Conservation (phyloP, 2,113 vertebrate genomes). For the Archilochus colubris region DNA sequence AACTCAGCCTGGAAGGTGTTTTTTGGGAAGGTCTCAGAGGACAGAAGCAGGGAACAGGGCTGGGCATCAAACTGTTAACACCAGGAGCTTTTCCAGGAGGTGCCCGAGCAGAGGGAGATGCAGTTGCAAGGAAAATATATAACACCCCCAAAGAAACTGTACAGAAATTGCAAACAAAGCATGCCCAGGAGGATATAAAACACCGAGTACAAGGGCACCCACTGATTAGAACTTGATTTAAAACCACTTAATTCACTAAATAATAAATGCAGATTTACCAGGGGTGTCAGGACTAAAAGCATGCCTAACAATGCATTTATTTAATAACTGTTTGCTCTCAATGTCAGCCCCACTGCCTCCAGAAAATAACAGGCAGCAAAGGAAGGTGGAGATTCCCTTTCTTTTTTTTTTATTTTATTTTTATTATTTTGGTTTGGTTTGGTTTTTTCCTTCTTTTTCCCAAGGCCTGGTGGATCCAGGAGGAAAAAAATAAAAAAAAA, state of each 20-base stretch:
- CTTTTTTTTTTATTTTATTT: background rate
- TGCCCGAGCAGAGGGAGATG: background rate
- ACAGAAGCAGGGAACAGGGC: background rate
- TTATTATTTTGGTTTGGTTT: too few species aligned
- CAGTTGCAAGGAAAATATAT: conserved; percentile 50
- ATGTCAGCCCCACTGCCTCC: conserved; percentile 37
- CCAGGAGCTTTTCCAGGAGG: background rate
- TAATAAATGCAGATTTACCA: conserved; percentile 69
- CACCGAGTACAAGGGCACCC: conserved; percentile 45
- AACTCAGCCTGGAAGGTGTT: background rate
- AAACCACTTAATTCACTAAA: conserved; percentile 67
- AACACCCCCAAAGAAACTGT: conserved; percentile 44
- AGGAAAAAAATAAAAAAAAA: background rate
- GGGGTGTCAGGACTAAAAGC: conserved; percentile 64
- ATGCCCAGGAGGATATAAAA: conserved; percentile 52
- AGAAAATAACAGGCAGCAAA: conserved; percentile 28
- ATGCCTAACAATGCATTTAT: conserved; percentile 61
- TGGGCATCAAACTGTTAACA: background rate
- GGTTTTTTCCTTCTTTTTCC: background rate
- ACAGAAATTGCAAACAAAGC: conserved; percentile 67
- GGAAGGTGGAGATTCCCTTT: background rate
- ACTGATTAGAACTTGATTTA: conserved; percentile 64
- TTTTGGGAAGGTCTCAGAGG: background rate
- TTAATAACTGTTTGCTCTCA: conserved; percentile 67
- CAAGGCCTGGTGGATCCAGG: background rate